Evolutionary conservation across 2,888 invertebrate species (phyloP).

Genomic region (Acheta domesticus): DNA sequence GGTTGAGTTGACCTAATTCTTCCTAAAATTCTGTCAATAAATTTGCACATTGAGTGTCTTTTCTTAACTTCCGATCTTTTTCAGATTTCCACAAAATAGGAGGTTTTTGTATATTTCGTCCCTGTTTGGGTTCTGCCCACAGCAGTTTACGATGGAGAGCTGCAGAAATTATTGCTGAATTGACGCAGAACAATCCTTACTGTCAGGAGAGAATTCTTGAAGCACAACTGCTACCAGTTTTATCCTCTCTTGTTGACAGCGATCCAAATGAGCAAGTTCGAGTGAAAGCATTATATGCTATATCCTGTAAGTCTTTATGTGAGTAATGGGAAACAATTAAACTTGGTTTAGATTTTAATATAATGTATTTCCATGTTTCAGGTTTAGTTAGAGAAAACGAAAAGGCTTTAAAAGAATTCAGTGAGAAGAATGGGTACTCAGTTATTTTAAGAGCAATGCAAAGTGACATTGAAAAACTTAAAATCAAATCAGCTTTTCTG

Average conservation of each 20-base stretch:
- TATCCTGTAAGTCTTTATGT: slow-evolving; percentile 67
- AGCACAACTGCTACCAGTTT: slow-evolving; percentile 59
- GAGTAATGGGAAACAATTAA: not conserved
- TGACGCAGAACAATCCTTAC: slow-evolving; percentile 82
- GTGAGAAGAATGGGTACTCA: slow-evolving; percentile 63
- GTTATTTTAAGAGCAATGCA: slow-evolving; percentile 59
- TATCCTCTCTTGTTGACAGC: slow-evolving; percentile 58
- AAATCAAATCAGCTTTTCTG: slow-evolving; percentile 72
- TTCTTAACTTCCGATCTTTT: not conserved
- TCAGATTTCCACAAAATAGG: slow-evolving; percentile 80
- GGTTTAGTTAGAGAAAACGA: slow-evolving; percentile 64
- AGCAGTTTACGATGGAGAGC: slow-evolving; percentile 60
- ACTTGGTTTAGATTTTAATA: not conserved
- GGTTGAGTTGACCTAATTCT: too few relatives aligned
- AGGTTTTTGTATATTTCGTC: slow-evolving; percentile 69
- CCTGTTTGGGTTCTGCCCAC: slow-evolving; percentile 62
- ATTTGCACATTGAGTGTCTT: not conserved
- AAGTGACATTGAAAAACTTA: slow-evolving; percentile 56
- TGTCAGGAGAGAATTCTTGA: slow-evolving; percentile 72
- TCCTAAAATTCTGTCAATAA: not conserved
- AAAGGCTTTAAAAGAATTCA: slow-evolving; percentile 59
- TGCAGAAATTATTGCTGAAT: slow-evolving; percentile 68
- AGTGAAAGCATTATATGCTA: slow-evolving; percentile 70
- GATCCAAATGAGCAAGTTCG: slow-evolving; percentile 57
- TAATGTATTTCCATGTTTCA: slow-evolving; percentile 43